Evolutionary conservation across 2,888 invertebrate species (phyloP).

Genomic region (Carcina quercana): DNA sequence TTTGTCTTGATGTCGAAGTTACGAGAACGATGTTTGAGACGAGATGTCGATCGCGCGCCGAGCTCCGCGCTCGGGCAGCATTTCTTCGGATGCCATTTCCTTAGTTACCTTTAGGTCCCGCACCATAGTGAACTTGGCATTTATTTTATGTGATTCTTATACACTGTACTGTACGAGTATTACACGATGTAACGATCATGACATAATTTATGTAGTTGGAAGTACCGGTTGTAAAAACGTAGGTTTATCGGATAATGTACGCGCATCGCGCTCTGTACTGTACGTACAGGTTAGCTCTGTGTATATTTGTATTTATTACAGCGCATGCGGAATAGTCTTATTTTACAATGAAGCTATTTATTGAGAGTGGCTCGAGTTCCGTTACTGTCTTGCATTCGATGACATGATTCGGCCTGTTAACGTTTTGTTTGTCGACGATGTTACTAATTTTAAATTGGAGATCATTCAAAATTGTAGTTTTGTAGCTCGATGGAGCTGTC

Average conservation of each 20-base stretch:
- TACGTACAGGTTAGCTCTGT: constrained; percentile 52
- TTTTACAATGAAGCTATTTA: constrained; percentile 52
- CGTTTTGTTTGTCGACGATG: constrained; percentile 19
- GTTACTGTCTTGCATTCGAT: constrained; percentile 58
- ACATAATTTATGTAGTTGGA: constrained; percentile 61
- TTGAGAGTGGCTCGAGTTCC: constrained; percentile 72
- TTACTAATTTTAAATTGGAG: constrained; percentile 30
- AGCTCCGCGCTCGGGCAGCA: constrained; percentile 26
- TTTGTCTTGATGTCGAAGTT: constrained; percentile 27
- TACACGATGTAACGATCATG: constrained; percentile 60
- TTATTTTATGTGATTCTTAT: constrained; percentile 69
- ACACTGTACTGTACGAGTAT: constrained; percentile 60
- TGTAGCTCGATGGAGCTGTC: constrained; percentile 29
- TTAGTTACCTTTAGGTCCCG: constrained; percentile 68
- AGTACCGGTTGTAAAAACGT: constrained; percentile 53
- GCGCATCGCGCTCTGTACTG: constrained; percentile 47
- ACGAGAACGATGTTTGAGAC: constrained; percentile 30
- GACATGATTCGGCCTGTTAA: constrained; percentile 44
- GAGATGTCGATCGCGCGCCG: constrained; percentile 32
- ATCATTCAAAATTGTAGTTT: constrained; percentile 47
- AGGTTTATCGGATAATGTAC: constrained; percentile 39
- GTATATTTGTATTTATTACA: constrained; percentile 55
- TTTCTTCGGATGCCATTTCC: constrained; percentile 68
- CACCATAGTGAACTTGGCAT: constrained; percentile 70
- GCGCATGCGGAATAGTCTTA: constrained; percentile 45